Percentiles rank a stretch among this genome's conserved stretches.
phyloP scores from a whole-genome alignment of 2,797 vertebrate species.

The Octomys mimax region DNA sequence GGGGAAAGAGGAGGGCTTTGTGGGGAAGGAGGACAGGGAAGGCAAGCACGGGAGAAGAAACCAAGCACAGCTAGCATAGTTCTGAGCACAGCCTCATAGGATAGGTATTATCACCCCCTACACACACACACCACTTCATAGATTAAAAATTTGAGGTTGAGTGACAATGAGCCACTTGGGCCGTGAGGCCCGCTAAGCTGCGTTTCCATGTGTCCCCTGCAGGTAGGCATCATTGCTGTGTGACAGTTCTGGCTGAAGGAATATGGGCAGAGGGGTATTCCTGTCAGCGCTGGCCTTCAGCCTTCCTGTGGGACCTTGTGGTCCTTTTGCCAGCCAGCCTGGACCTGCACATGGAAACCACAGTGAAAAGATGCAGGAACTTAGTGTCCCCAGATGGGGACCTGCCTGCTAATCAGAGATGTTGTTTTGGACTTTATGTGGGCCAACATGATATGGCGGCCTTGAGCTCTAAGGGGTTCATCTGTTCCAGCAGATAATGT shows the following conservation, averaged over 20 bases:
- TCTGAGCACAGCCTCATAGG: neutral
- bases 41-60: neutral
- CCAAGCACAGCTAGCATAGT: neutral
- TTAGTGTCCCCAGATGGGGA: neutral
- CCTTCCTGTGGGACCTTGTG: neutral
- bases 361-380: too few species aligned
- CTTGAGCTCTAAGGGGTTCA: too few species aligned
- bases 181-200: neutral
- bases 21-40: neutral
- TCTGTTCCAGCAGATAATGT: neutral
- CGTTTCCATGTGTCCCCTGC: neutral
- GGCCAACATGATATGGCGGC: neutral
- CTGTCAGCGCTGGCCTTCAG: neutral
- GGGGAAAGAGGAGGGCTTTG: rapidly evolving
- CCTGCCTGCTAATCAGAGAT: neutral
- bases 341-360: neutral
- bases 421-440: neutral
- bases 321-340: neutral
- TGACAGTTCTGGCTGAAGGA: neutral
- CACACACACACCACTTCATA: neutral
- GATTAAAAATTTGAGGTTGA: neutral
- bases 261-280: neutral
- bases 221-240: rapidly evolving
- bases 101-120: neutral
- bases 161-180: neutral